Evolutionary conservation across 2,797 vertebrate genomes (phyloP).

Genomic region (Phrynocephalus guinanensis): DNA sequence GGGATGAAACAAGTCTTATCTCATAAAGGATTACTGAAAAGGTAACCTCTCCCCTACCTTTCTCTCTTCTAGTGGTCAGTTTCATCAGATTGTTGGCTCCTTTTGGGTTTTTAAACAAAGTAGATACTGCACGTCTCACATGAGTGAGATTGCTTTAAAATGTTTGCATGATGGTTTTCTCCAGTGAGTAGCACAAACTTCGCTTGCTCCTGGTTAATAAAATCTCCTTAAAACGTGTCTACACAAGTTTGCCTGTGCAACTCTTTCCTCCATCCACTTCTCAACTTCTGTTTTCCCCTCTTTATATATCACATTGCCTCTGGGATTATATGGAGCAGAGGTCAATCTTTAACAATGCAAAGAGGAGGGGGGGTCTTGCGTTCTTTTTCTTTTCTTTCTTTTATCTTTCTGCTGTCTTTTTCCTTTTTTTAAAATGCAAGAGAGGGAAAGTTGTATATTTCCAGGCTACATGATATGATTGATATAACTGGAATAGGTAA

Average conservation of each 20-base stretch:
- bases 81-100: background rate
- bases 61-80: background rate
- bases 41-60: background rate
- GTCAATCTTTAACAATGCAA: conserved; percentile 15
- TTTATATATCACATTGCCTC: conserved; percentile 6
- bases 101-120: background rate
- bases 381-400: background rate
- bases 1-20: background rate
- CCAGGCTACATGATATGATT: background rate
- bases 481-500: background rate
- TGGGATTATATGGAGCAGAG: conserved; percentile 17
- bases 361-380: background rate
- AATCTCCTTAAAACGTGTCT: background rate
- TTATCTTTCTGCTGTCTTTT: too few species aligned
- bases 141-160: too few species aligned
- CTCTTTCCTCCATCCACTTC: background rate
- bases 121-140: background rate
- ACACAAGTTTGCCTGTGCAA: background rate
- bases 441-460: background rate
- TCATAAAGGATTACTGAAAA: conserved; percentile 12
- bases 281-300: background rate
- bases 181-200: background rate
- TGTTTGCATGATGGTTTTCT: too few species aligned
- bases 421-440: background rate
- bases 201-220: background rate